phyloP scores from a whole-genome alignment of 2,113 vertebrate genomes.

The Plectropomus leopardus region DNA sequence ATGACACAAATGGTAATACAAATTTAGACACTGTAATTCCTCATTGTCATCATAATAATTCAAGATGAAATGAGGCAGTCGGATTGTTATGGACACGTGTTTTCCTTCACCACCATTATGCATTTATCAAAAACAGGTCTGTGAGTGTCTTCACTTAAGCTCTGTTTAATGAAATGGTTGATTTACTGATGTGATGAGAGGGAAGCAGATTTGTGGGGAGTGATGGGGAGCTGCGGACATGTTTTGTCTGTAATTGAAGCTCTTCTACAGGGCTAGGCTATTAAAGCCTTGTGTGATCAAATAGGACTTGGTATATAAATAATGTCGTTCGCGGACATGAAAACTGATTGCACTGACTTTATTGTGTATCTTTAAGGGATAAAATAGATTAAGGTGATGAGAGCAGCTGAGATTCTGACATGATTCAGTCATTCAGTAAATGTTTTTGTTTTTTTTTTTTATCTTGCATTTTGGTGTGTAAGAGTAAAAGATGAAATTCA shows the following conservation, averaged over 20 bases:
- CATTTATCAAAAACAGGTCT: not conserved
- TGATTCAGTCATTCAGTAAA: conserved; percentile 20
- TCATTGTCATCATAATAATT: not conserved
- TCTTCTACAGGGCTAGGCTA: not conserved
- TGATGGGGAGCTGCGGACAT: conserved; percentile 17
- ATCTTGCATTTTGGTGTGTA: not conserved
- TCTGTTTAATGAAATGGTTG: conserved; percentile 55
- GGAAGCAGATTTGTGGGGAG: conserved; percentile 17
- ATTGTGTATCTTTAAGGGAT: conserved; percentile 41
- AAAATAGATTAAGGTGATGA: conserved; percentile 40
- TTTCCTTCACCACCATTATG: not conserved
- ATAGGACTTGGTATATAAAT: conserved; percentile 23
- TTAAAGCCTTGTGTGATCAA: conserved; percentile 1
- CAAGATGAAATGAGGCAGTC: not conserved
- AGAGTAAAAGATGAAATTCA: not conserved
- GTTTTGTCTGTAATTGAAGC: conserved; percentile 35
- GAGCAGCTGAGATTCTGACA: not conserved
- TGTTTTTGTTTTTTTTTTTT: no score
- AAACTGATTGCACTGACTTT: conserved; percentile 54
- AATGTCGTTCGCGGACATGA: conserved; percentile 10
- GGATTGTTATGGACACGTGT: not conserved
- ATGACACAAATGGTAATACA: not conserved
- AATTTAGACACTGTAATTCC: not conserved
- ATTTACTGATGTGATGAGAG: conserved; percentile 31
- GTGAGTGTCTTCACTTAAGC: conserved; percentile 5